These are phyloP conservation scores for Forbesichthys agassizii DNA, from an alignment of 2,113 vertebrate species.

Conservation along the genomic window DNA sequence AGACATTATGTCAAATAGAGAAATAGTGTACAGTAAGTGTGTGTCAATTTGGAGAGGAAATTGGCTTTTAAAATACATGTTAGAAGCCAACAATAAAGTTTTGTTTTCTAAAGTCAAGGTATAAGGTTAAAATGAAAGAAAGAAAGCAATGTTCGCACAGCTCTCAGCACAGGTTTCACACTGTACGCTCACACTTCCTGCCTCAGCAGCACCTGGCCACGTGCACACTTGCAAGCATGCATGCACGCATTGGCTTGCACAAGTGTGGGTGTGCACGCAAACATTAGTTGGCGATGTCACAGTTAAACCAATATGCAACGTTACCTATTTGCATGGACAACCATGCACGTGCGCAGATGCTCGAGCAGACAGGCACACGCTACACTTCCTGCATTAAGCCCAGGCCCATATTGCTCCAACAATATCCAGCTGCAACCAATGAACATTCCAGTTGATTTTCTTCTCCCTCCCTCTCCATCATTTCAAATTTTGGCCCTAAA, in stretches of 20 bases:
- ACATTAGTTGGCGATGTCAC: constrained; percentile 47
- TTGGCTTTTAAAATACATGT: not conserved
- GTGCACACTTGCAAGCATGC: constrained; percentile 22
- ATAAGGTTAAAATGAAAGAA: too few species aligned
- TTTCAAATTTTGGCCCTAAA: constrained; percentile 71
- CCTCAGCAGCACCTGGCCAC: constrained; percentile 51
- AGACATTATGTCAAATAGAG: constrained; percentile 5
- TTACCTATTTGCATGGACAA: constrained; percentile 7
- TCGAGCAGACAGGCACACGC: constrained; percentile 31
- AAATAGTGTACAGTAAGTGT: not conserved
- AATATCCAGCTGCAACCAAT: constrained; percentile 78
- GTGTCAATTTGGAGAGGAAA: not conserved
- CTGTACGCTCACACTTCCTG: constrained; percentile 29
- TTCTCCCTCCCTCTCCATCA: constrained; percentile 55
- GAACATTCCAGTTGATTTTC: constrained; percentile 68
- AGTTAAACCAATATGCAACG: constrained; percentile 52
- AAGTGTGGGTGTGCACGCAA: constrained; percentile 21
- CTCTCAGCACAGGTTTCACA: constrained; percentile 8
- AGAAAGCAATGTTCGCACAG: too few species aligned
- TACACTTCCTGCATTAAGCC: constrained; percentile 69
- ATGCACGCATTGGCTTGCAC: not conserved
- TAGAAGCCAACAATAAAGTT: not conserved
- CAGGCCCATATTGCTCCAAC: constrained; percentile 65
- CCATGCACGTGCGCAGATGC: constrained; percentile 7
- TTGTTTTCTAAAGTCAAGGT: too few species aligned